These are phyloP conservation scores for Nowickia ferox DNA, from an alignment of 2,888 invertebrate species.

Conservation along the genomic window DNA sequence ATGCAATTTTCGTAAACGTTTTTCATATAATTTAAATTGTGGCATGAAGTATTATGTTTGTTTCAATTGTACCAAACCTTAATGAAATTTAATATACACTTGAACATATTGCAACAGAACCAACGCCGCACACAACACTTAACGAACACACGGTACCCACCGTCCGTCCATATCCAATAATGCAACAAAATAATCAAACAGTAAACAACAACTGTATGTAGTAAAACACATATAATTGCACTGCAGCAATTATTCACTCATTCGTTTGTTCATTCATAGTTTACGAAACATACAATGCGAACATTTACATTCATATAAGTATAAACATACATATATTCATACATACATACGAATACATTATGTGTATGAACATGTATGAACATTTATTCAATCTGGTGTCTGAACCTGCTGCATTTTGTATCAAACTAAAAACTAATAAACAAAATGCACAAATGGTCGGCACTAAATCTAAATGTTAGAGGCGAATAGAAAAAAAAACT, in stretches of 20 bases:
- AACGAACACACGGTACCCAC: neutral
- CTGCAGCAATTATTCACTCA: conserved; percentile 71
- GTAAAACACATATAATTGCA: conserved; percentile 68
- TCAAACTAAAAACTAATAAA: conserved; percentile 71
- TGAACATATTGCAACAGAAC: conserved; percentile 59
- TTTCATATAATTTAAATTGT: conserved; percentile 52
- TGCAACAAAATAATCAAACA: conserved; percentile 58
- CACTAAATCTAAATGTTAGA: conserved; percentile 65
- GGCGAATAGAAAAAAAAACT: neutral
- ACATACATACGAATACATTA: conserved; percentile 3
- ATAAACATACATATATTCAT: neutral
- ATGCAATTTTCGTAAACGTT: conserved; percentile 53
- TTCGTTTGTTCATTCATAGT: conserved; percentile 66
- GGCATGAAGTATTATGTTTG: conserved; percentile 60
- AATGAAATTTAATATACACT: conserved; percentile 69
- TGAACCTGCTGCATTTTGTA: conserved; percentile 69
- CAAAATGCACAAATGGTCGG: conserved; percentile 70
- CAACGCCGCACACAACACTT: neutral
- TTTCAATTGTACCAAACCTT: conserved; percentile 68
- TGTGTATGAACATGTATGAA: conserved; percentile 30
- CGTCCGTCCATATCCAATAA: neutral
- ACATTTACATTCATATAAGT: conserved; percentile 28
- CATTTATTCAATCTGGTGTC: conserved; percentile 61
- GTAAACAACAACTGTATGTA: conserved; percentile 28
- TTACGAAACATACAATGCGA: conserved; percentile 51